Evolutionary conservation across 1,140 invertebrate species (phyloP), one percentile per base, ranked within the genome.

Genomic region (Pseudomyrmex pallidus): DNA sequence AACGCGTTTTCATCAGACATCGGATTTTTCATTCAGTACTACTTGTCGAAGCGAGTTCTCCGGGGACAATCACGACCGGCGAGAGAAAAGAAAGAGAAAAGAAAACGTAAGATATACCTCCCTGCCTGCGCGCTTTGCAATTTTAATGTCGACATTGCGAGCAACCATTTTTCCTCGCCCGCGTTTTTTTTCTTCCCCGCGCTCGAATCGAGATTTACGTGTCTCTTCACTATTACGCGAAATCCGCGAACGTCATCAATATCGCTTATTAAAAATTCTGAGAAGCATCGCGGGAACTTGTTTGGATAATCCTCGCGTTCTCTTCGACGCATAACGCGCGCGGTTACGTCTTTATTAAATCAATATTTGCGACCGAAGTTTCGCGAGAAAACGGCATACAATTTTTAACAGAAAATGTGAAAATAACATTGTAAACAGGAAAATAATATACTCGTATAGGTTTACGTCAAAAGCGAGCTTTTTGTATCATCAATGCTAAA

Each of bases 71-170:
- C 86, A 74, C 73, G 56, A 76, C n/a, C 66, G 10, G n/a, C 35
- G 35, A 9, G 64, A 52, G 9, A 66, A 46, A 52, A 20, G 25
- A 63, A 44, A 50, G 35, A 52, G 9, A 56, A 13, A 10, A 44
- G 17, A 82, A 52, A 35, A 73, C 72, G 44, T 83, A 63, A 46
- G 68, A 74, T 63, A 70, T 48, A 44, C 48, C 59, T 70, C 44
- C 44, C 78, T 70, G 48, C 9, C 72, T 85, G 90, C 83, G 64
- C 85, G 84, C 83, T 90, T 91, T 91, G 90, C 90, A 91, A 91
- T 91, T 91, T 91, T 91, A 91, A 91, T 90, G 85, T 80, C 80
- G 87, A 76, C 83, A 90, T 90, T 90, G 90, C 85, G 62, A 85
- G 83, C 80, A 76, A 76, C 59, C 56, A 73, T 83, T 85, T 62